These are phyloP conservation scores for Drosophila infuscata DNA, from an alignment of 2,888 invertebrate genomes.

Conservation along the genomic window DNA sequence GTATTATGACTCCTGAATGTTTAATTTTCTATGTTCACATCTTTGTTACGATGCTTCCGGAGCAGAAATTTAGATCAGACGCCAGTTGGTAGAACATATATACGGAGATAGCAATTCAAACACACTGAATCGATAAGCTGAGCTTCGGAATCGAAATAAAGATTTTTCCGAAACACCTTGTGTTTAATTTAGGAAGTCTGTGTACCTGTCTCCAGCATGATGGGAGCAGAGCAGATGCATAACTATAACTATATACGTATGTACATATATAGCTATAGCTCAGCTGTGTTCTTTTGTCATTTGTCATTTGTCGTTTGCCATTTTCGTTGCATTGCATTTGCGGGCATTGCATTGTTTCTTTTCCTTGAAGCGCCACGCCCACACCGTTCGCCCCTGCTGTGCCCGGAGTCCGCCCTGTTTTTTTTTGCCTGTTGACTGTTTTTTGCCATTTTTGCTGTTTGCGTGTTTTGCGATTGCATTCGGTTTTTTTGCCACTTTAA, in stretches of 20 bases:
- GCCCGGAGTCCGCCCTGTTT: constrained; percentile 10
- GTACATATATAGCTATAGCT: too few relatives aligned
- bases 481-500: constrained; percentile 52
- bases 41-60: background rate
- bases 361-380: constrained; percentile 42
- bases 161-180: background rate
- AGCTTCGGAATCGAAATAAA: background rate
- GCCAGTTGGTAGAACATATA: background rate
- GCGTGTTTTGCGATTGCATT: constrained; percentile 29
- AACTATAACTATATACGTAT: background rate
- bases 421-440: constrained; percentile 26
- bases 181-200: background rate
- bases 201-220: background rate
- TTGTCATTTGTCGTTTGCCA: background rate
- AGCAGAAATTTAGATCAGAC: background rate
- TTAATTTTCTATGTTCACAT: constrained; percentile 11
- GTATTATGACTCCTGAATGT: constrained; percentile 50
- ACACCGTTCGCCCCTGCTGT: constrained; percentile 3
- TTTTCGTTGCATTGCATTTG: background rate
- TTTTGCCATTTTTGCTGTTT: constrained; percentile 19
- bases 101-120: background rate
- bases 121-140: background rate
- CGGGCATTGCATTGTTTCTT: background rate
- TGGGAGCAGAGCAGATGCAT: background rate
- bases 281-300: background rate